phyloP scores from a whole-genome alignment of 1,140 invertebrate species.

The Lutraria rhynchaena region DNA sequence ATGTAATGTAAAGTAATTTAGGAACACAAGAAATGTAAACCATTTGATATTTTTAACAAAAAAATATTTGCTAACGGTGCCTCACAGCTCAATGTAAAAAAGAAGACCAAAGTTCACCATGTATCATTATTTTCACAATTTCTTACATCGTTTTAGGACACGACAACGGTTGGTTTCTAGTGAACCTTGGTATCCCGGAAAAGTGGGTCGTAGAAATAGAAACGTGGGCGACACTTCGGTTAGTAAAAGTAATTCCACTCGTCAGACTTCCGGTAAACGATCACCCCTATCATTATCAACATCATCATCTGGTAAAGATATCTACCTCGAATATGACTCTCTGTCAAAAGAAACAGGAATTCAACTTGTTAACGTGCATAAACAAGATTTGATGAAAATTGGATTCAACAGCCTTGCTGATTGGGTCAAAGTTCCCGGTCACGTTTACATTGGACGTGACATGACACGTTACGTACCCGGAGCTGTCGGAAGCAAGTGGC shows the following conservation, averaged over 20 bases:
- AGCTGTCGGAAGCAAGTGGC: constrained; percentile 64
- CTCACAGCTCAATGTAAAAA: too few relatives aligned
- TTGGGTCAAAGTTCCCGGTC: constrained; percentile 55
- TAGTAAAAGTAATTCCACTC: too few relatives aligned
- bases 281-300: too few relatives aligned
- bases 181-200: constrained; percentile 13
- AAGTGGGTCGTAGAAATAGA: constrained; percentile 25
- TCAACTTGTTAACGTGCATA: constrained; percentile 57
- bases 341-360: neutral
- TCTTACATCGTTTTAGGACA: neutral
- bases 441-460: constrained; percentile 65
- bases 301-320: too few relatives aligned
- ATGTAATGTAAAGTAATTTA: too few relatives aligned
- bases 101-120: too few relatives aligned
- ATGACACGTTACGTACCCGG: constrained; percentile 63
- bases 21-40: too few relatives aligned
- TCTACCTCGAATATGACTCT: too few relatives aligned
- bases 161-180: neutral
- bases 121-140: too few relatives aligned
- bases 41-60: too few relatives aligned
- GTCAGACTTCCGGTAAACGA: too few relatives aligned
- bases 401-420: constrained; percentile 59
- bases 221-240: neutral
- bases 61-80: too few relatives aligned
- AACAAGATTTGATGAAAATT: constrained; percentile 50